Base-by-base conservation (phyloP, 2,888 invertebrate genomes). In the Phyllotreta striolata region DNA sequence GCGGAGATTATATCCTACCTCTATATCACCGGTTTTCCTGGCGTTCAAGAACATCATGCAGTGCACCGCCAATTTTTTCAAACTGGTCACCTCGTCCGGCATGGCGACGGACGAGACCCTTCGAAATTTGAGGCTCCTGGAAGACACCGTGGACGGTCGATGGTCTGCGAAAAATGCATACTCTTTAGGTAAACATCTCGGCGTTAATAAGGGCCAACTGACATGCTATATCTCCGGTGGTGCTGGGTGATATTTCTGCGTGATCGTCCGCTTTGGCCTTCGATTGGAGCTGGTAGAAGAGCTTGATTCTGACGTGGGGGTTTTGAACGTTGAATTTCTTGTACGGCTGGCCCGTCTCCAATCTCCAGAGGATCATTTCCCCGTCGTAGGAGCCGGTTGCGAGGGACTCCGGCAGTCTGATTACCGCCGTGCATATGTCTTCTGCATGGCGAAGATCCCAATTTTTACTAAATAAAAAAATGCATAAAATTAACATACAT, bases 311-410 rank as follows among this genome's bases (percentile, higher is more conserved):
- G 66, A 83, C 78, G 69, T 82, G 84, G 3, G 88, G 87, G 73
- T 87, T 84, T 67, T 84, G 84, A 68, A 87, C 86, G 61, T 78
- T 77, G 68, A 78, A 81, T 61, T 79, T 77, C 66, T 79, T 81
- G 63, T 89, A 91, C 0, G 91, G 88, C 77, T 92, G 90, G 0
- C 92, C 92, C 0, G 92, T 93, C 81, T 93, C 92, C 60, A 93
- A 82, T 70, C 89, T 87, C 93, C 94, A 94, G 69, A 95, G 84
- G 24, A 93, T 83, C 52, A 95, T 83, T 79, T 92, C 91, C 0
- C 94, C 94, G 72, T 88, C 89, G 79, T 91, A 91, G 8, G 90
- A 89, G 68, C 87, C 86, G 1, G 94, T 93, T 43, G 88, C 92
- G 35, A 95, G 80, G 12, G 90, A 84, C 75, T 89, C 86, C 0